Conservation (phyloP, 1,140 invertebrate genomes). For the Steinernema feltiae region DNA sequence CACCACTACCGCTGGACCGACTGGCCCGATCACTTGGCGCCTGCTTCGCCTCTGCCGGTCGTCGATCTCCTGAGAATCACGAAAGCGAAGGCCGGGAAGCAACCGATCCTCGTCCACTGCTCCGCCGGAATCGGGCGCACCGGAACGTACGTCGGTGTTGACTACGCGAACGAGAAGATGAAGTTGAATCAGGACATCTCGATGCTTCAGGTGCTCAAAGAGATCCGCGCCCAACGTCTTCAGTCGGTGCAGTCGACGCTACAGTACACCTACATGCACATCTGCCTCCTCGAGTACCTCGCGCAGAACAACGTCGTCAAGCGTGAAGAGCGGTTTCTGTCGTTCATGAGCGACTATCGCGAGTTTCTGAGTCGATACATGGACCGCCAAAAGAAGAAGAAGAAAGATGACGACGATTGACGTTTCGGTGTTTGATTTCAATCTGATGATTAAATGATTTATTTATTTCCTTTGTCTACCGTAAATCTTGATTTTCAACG, state of each 20-base stretch:
- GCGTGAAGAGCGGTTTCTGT: background rate
- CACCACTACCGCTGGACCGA: conserved; percentile 24
- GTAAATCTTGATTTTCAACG: too few relatives aligned
- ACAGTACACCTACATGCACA: conserved; percentile 3
- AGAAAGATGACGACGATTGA: too few relatives aligned
- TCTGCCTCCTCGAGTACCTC: conserved; percentile 5
- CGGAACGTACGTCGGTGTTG: background rate
- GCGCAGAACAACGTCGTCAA: background rate
- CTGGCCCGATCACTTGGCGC: conserved; percentile 29
- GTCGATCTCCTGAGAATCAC: conserved; percentile 8
- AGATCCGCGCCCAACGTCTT: background rate
- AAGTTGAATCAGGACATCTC: background rate
- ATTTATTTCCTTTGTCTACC: too few relatives aligned
- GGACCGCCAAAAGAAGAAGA: background rate
- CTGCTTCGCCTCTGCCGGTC: background rate
- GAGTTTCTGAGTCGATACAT: background rate
- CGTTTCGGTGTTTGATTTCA: too few relatives aligned
- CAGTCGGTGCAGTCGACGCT: background rate
- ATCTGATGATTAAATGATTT: too few relatives aligned
- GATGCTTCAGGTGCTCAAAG: background rate
- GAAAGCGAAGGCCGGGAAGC: background rate
- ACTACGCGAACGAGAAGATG: background rate
- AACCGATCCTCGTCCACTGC: background rate
- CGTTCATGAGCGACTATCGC: background rate
- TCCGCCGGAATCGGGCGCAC: background rate